Conservation (phyloP, 2,113 vertebrate genomes). For the Ameiurus melas region DNA sequence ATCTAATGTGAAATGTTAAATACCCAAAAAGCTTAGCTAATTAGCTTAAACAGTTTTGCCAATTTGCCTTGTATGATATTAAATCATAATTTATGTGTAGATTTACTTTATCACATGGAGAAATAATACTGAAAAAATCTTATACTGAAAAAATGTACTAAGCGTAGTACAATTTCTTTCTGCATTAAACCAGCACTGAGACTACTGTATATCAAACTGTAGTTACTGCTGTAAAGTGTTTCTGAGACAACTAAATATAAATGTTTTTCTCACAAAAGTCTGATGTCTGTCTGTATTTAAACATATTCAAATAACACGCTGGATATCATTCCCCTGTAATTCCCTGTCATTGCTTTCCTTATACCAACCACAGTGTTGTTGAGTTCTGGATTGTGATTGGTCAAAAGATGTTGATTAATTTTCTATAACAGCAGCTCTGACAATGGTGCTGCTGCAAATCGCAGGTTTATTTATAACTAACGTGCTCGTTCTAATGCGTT, state of each 20-base stretch:
- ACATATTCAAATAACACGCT: neutral
- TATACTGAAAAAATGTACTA: neutral
- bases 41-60: neutral
- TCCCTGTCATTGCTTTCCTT: neutral
- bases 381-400: neutral
- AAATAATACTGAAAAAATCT: neutral
- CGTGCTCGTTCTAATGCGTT: neutral
- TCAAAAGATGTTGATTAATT: neutral
- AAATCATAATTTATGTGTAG: neutral
- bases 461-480: neutral
- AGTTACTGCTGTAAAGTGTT: neutral
- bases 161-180: neutral
- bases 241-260: neutral
- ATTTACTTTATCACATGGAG: neutral
- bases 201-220: neutral
- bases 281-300: neutral
- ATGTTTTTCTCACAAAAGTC: neutral
- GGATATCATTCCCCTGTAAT: neutral
- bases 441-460: neutral
- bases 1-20: neutral
- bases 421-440: neutral
- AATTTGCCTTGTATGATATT: neutral
- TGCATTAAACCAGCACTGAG: neutral
- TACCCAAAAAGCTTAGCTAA: neutral
- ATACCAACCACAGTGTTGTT: neutral